Evolutionary conservation across 2,113 vertebrate species (phyloP).

Genomic region (Xenus cinereus): DNA sequence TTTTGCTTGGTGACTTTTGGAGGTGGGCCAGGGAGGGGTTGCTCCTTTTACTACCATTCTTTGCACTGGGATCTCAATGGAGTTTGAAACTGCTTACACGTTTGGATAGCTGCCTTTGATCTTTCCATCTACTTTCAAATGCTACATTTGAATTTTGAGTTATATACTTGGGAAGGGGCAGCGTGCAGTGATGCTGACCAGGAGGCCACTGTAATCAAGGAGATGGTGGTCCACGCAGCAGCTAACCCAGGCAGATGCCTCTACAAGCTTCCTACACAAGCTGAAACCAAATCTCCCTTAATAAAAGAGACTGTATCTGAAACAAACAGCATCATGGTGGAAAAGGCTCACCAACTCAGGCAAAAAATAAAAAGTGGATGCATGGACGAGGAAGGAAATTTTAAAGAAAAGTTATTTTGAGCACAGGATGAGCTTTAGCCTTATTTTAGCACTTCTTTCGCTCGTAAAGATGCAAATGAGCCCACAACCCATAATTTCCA

Average conservation of each 20-base stretch:
- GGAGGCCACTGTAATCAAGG: neutral
- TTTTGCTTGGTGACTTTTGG: neutral
- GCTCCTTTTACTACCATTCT: neutral
- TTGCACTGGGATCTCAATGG: neutral
- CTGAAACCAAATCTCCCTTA: neutral
- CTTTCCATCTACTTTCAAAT: neutral
- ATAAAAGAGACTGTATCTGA: neutral
- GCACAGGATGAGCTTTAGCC: neutral
- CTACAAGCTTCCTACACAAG: neutral
- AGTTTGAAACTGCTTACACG: neutral
- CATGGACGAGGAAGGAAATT: neutral
- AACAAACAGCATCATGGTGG: neutral
- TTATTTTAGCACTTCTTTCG: slow-evolving; percentile 4
- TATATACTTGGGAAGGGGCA: neutral
- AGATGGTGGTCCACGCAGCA: neutral
- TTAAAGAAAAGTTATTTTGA: neutral
- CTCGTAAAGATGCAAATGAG: slow-evolving; percentile 1
- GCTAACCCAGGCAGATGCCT: neutral
- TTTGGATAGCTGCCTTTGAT: neutral
- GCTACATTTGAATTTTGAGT: neutral
- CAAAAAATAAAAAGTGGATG: neutral
- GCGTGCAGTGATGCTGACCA: neutral
- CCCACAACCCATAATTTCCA: neutral
- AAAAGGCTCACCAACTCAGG: neutral
- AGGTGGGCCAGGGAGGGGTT: neutral